These are phyloP conservation scores for Idaea aversata DNA, from an alignment of 2,888 invertebrate genomes.

Conservation along the genomic window DNA sequence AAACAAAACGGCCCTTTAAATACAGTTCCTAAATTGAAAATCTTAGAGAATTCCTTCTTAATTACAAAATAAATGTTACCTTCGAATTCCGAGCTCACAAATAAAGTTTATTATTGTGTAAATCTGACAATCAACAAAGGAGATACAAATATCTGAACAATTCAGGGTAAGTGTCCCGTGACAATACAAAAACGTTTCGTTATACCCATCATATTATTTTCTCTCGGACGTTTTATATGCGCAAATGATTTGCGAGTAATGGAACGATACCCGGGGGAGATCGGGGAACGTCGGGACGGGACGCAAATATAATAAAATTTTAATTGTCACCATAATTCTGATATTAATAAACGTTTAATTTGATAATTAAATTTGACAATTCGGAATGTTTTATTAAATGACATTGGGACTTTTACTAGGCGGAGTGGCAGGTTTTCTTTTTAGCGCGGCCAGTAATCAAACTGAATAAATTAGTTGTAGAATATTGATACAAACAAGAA, in stretches of 20 bases:
- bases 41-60: not conserved
- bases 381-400: constrained; percentile 8
- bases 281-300: constrained; percentile 20
- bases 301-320: constrained; percentile 50
- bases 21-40: not conserved
- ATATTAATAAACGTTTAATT: constrained; percentile 40
- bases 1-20: not conserved
- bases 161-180: constrained; percentile 46
- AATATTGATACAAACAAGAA: no score
- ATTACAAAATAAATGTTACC: constrained; percentile 5
- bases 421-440: no score
- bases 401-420: no score
- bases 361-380: constrained; percentile 23
- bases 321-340: constrained; percentile 47
- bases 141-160: constrained; percentile 37
- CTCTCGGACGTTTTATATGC: constrained; percentile 43
- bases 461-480: no score
- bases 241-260: constrained; percentile 54
- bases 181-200: constrained; percentile 46
- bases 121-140: constrained; percentile 20
- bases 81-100: constrained; percentile 18
- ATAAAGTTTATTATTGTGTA: constrained; percentile 23
- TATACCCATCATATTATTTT: constrained; percentile 55
- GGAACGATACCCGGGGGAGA: constrained; percentile 40
- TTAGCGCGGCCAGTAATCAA: no score